These are phyloP conservation scores for Entomobrya multifasciata DNA, from an alignment of 2,888 invertebrate species.

Conservation along the genomic window DNA sequence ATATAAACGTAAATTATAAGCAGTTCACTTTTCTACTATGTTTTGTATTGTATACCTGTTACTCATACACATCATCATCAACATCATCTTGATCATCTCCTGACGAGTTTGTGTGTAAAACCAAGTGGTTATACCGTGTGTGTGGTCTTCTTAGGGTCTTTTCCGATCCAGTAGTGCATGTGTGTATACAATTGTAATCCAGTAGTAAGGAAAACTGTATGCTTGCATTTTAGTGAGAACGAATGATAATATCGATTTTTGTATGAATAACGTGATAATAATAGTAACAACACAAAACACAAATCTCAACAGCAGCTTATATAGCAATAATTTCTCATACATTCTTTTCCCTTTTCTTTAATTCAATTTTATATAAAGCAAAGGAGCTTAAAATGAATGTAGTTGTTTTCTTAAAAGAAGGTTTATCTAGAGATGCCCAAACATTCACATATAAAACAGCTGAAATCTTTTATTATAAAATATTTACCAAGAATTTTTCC, in stretches of 20 bases:
- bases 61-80: constrained; percentile 24
- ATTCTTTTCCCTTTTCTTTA: constrained; percentile 79
- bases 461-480: not conserved
- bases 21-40: not conserved
- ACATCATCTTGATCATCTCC: not conserved
- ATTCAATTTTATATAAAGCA: constrained; percentile 78
- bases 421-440: not conserved
- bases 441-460: constrained; percentile 18
- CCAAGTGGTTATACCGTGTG: constrained; percentile 26
- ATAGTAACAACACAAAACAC: not conserved
- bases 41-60: constrained; percentile 37
- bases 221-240: constrained; percentile 9
- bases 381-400: constrained; percentile 36
- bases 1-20: not conserved
- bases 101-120: not conserved
- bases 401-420: constrained; percentile 39
- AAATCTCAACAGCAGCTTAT: not conserved
- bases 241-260: constrained; percentile 7
- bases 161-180: constrained; percentile 70
- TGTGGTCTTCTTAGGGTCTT: constrained; percentile 61
- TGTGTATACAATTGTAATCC: constrained; percentile 41
- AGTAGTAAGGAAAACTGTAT: constrained; percentile 15
- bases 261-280: constrained; percentile 16
- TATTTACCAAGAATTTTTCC: not conserved
- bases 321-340: constrained; percentile 77